Percentiles rank a stretch among this genome's conserved stretches.
Conservation (phyloP, 1,140 invertebrate genomes). For the Conus ventricosus region DNA sequence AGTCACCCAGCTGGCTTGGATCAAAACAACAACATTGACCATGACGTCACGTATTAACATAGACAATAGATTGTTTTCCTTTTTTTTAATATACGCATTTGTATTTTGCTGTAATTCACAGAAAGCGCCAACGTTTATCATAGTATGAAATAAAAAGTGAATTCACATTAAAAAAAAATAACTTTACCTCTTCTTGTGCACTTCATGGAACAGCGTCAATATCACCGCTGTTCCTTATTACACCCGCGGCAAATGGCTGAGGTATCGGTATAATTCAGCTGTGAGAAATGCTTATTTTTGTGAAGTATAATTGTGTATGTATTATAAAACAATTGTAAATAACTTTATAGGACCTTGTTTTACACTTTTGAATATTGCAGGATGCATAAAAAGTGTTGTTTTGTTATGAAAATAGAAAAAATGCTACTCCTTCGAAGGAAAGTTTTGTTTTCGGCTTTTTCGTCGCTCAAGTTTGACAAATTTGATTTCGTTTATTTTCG, state of each 20-base stretch:
- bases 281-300: slow-evolving; percentile 24
- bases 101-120: neutral
- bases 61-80: neutral
- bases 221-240: neutral
- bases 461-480: neutral
- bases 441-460: neutral
- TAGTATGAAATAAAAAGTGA: neutral
- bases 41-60: slow-evolving; percentile 7
- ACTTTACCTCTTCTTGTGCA: neutral
- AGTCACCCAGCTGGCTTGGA: neutral
- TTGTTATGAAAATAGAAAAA: neutral
- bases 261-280: neutral
- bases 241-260: slow-evolving; percentile 10
- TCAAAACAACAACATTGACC: slow-evolving; percentile 7
- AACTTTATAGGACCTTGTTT: slow-evolving; percentile 12
- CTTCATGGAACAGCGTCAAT: neutral
- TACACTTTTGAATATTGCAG: slow-evolving; percentile 30
- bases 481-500: neutral
- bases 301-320: neutral
- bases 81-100: neutral
- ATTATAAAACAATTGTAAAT: slow-evolving; percentile 1
- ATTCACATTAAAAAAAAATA: no score
- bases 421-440: neutral
- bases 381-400: neutral
- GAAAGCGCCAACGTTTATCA: neutral